Evolutionary conservation across 1,140 invertebrate genomes (phyloP).

Genomic region (Ostrea edulis): DNA sequence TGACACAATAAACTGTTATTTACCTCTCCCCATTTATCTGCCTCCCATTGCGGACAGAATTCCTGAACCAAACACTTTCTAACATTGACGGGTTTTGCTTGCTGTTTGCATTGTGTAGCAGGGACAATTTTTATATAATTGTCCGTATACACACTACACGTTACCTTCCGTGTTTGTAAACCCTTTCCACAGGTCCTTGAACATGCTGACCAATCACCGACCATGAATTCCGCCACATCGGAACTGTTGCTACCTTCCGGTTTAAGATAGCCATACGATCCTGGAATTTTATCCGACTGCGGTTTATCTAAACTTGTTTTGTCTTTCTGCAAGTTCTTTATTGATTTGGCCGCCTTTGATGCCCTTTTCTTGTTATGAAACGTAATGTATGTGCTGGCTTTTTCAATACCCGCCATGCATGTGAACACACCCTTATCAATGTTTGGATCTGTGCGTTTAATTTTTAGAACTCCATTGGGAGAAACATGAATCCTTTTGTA

Average conservation of each 20-base stretch:
- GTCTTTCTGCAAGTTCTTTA: constrained; percentile 36
- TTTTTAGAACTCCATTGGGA: constrained; percentile 54
- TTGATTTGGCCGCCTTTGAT: constrained; percentile 47
- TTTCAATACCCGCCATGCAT: constrained; percentile 55
- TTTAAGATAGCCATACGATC: constrained; percentile 27
- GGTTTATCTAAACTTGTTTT: constrained; percentile 49
- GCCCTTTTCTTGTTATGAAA: constrained; percentile 52
- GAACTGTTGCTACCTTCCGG: constrained; percentile 14
- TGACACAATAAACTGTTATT: background rate
- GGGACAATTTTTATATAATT: constrained; percentile 51
- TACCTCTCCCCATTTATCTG: constrained; percentile 49
- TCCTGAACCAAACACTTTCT: constrained; percentile 45
- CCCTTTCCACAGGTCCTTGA: constrained; percentile 53
- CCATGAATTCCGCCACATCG: constrained; percentile 36
- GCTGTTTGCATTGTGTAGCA: constrained; percentile 37
- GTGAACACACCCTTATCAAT: constrained; percentile 51
- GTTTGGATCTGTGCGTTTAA: constrained; percentile 53
- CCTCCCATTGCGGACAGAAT: constrained; percentile 46
- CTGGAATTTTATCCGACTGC: constrained; percentile 51
- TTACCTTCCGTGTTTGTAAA: constrained; percentile 53
- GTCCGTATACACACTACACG: constrained; percentile 45
- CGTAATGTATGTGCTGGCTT: constrained; percentile 46
- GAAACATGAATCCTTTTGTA: constrained; percentile 49
- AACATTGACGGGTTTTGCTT: constrained; percentile 38
- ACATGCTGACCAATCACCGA: constrained; percentile 52